Base-by-base conservation (phyloP, 2,888 invertebrate species). In the Eupithecia tripunctaria region DNA sequence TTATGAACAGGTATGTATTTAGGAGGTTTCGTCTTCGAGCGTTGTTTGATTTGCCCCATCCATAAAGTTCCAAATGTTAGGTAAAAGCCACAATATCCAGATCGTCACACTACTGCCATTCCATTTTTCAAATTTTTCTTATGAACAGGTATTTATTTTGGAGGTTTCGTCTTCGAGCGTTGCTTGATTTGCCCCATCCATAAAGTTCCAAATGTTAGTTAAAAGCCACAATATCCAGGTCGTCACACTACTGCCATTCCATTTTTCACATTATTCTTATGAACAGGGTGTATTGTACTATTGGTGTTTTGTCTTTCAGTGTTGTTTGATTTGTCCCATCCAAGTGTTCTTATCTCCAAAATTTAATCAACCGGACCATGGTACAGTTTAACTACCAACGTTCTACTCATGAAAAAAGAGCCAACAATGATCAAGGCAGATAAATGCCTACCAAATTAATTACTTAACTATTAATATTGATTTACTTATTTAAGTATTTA, bases 121-220 rank as follows among this genome's bases (percentile, higher is more conserved):
- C 84, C 85, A 85, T 86, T 84, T 85, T 84, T 81, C 82, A 81
- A 82, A 86, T 88, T 84, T 86, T 83, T 81, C 75, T 43, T 60
- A 32, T 32, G 27, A 62, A 60, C 74, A 29, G 74, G 59, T 51
- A 21, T 60, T 68, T 32, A 59, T 51, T 70, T 10, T 36, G 69
- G 32, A 21, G 15, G 14, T 38, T 2, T 41, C 15, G 15, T 41
- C 41, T 41, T 41, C 15, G 15, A 14, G 14, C 43, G 43, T 47
- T 32, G 18, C 7, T 47, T 47, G 18, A 47, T 47, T 47, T 38
- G 38, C 12, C 38, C 38, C 32, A 32, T 32, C 32, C 6, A 29
- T 29, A 32, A 4, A 32, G 32, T 2, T n/a, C n/a, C n/a, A n/a
- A n/a, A n/a, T n/a, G n/a, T 76, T 67, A 72, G 67, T 70, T 70